These are phyloP conservation scores for Drosophila conformis DNA, from an alignment of 2,888 invertebrate genomes.

Conservation along the genomic window DNA sequence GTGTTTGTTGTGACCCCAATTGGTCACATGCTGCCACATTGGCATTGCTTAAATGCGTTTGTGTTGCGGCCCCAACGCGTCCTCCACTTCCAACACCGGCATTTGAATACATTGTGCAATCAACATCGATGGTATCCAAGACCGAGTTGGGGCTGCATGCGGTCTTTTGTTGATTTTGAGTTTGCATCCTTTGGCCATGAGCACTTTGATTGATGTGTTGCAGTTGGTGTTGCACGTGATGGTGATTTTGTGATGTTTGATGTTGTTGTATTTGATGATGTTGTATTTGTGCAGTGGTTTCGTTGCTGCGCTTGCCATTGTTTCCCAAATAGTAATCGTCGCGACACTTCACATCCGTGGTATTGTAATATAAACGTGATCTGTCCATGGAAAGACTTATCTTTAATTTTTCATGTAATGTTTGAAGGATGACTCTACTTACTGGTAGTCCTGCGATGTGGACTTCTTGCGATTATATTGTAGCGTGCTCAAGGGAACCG, in stretches of 20 bases:
- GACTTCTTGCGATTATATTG: constrained; percentile 85
- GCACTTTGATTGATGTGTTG: constrained; percentile 57
- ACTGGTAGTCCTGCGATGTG: constrained; percentile 84
- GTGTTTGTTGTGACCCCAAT: constrained; percentile 56
- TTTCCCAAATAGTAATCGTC: constrained; percentile 83
- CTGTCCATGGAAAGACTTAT: constrained; percentile 50
- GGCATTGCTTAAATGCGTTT: constrained; percentile 76
- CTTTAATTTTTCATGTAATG: not conserved
- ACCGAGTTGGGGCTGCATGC: constrained; percentile 53
- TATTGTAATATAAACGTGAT: constrained; percentile 83
- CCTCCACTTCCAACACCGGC: constrained; percentile 65
- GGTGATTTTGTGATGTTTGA: constrained; percentile 47
- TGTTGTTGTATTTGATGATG: constrained; percentile 58
- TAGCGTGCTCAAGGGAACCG: constrained; percentile 82
- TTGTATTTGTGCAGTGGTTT: constrained; percentile 40
- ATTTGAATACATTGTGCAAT: constrained; percentile 72
- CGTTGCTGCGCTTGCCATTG: constrained; percentile 60
- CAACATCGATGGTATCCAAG: constrained; percentile 76
- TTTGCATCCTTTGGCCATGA: constrained; percentile 55
- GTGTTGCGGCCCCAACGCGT: constrained; percentile 80
- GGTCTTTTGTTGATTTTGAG: constrained; percentile 56
- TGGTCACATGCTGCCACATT: constrained; percentile 58
- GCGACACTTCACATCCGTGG: constrained; percentile 83
- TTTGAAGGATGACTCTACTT: constrained; percentile 53
- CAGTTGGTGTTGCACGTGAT: constrained; percentile 72